These are phyloP conservation scores for Pocillopora meandrina DNA, from an alignment of 92 coral and sea anemone species.

Conservation along the genomic window DNA sequence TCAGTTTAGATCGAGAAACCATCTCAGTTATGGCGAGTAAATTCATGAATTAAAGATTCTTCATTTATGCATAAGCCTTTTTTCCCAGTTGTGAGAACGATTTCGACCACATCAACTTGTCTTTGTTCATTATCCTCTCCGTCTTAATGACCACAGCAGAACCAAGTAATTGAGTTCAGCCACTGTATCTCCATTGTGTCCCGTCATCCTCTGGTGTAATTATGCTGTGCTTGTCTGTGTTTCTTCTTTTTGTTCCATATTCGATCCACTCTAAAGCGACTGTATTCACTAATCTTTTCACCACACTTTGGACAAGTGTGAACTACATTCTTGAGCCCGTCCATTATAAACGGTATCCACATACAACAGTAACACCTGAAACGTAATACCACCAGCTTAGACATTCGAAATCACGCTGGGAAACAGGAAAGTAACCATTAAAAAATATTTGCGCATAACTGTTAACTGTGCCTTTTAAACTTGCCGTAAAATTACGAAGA, in stretches of 20 bases:
- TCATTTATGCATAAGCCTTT: background rate
- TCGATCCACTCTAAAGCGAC: constrained; percentile 74
- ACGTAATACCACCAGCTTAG: background rate
- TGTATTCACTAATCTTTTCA: constrained; percentile 82
- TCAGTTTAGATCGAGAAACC: background rate
- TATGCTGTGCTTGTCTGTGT: constrained; percentile 71
- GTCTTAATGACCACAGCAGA: background rate
- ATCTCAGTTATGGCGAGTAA: background rate
- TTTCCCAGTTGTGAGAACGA: background rate
- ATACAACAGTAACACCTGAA: constrained; percentile 90
- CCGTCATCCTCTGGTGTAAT: constrained; percentile 39
- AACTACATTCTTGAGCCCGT: constrained; percentile 88
- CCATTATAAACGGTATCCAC: constrained; percentile 92
- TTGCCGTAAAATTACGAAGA: too few species aligned
- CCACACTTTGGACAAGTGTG: constrained; percentile 97
- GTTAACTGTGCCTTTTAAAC: too few species aligned
- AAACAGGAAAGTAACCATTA: too few species aligned
- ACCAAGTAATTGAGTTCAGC: too few species aligned
- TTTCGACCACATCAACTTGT: background rate
- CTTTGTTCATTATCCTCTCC: background rate
- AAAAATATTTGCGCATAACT: too few species aligned
- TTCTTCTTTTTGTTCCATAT: constrained; percentile 80
- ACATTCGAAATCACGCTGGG: background rate
- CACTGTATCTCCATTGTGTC: background rate
- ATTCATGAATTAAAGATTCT: background rate